These are phyloP conservation scores for Nothocercus julius DNA, from an alignment of 2,113 vertebrate species.

Conservation along the genomic window DNA sequence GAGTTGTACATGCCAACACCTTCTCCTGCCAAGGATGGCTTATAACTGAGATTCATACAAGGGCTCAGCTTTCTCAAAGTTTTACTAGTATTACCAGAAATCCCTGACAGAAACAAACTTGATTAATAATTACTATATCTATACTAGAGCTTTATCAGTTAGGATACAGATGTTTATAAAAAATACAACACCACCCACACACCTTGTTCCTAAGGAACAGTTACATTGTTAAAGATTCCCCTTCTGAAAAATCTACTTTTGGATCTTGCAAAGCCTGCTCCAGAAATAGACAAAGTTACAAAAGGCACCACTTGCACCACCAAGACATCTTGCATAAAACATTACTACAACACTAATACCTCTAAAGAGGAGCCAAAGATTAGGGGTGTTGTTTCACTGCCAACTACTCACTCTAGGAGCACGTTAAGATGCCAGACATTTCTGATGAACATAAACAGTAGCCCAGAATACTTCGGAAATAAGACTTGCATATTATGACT, in stretches of 20 bases:
- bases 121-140: background rate
- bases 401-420: background rate
- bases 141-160: background rate
- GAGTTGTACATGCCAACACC: background rate
- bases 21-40: background rate
- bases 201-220: background rate
- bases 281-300: background rate
- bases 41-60: background rate
- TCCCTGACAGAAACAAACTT: background rate
- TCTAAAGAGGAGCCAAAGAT: background rate
- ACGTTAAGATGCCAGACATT: background rate
- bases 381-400: background rate
- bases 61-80: background rate
- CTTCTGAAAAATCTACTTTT: background rate
- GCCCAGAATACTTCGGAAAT: background rate
- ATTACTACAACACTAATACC: background rate
- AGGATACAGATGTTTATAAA: background rate
- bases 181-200: fast-evolving
- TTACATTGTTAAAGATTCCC: background rate
- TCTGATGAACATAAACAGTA: background rate
- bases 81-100: background rate
- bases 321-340: background rate
- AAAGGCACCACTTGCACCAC: background rate
- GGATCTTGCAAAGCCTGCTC: background rate
- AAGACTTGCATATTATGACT: background rate